A percentile compares a stretch with the other conserved stretches of the same genome.
Conservation (phyloP, 2,888 invertebrate species). For the Pristionchus entomophagus region DNA sequence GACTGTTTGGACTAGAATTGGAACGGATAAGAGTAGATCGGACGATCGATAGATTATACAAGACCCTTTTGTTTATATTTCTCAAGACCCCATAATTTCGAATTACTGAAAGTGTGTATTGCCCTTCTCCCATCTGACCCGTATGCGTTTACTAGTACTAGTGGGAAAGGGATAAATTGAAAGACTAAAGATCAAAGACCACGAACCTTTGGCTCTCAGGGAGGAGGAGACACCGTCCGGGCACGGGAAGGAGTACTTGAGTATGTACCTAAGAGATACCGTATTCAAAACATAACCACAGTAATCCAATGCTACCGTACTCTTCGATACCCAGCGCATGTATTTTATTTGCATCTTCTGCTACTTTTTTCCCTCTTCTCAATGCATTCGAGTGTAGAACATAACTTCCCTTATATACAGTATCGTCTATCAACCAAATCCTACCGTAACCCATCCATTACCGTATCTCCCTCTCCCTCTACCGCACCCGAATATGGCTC, state of each 20-base stretch:
- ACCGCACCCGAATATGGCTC: slow-evolving; percentile 51
- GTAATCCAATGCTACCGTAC: background rate
- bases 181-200: background rate
- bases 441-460: background rate
- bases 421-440: background rate
- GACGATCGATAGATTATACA: no score
- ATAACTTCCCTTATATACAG: no score
- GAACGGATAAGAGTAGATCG: no score
- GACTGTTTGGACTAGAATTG: no score
- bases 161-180: no score
- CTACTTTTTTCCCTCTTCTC: background rate
- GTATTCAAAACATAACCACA: background rate
- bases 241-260: slow-evolving; percentile 60
- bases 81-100: no score
- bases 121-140: no score
- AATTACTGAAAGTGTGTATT: no score
- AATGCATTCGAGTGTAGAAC: background rate
- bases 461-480: no score
- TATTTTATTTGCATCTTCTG: background rate
- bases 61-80: no score
- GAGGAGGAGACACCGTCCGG: slow-evolving; percentile 53
- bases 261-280: slow-evolving; percentile 52
- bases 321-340: background rate
- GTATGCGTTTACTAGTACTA: no score
- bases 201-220: slow-evolving; percentile 6